Percentiles rank a stretch among this genome's conserved stretches.
Evolutionary conservation across 2,113 vertebrate genomes (phyloP).

Genomic region (Clarias macrocephalus): DNA sequence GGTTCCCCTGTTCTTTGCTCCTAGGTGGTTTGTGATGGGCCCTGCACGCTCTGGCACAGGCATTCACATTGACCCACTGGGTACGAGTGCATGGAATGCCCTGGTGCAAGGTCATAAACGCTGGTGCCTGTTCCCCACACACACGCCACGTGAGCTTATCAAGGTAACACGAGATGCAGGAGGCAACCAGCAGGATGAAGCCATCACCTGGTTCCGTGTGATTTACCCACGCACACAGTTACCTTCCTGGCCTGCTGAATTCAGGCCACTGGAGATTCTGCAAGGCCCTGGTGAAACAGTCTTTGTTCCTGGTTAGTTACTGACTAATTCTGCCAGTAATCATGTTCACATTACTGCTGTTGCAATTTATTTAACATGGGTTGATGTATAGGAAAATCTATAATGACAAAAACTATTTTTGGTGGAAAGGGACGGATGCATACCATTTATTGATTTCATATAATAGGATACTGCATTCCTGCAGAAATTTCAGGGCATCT

Average conservation of each 20-base stretch:
- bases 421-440: background rate
- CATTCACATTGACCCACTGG: slow-evolving; percentile 96
- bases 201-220: slow-evolving; percentile 95
- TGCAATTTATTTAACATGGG: background rate
- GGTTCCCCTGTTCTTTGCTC: background rate
- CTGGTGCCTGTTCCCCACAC: slow-evolving; percentile 97
- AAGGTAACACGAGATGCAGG: slow-evolving; percentile 96
- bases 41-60: slow-evolving; percentile 94
- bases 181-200: slow-evolving; percentile 97
- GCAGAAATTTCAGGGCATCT: background rate
- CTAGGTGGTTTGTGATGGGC: slow-evolving; percentile 98
- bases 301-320: slow-evolving; percentile 89
- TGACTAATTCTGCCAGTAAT: background rate
- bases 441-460: background rate
- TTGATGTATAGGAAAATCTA: background rate
- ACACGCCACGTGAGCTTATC: slow-evolving; percentile 94
- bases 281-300: slow-evolving; percentile 95
- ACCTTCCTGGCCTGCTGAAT: slow-evolving; percentile 88
- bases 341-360: background rate
- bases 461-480: background rate
- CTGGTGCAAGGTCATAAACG: slow-evolving; percentile 96
- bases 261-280: slow-evolving; percentile 91
- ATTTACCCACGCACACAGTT: slow-evolving; percentile 92
- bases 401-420: background rate
- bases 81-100: slow-evolving; percentile 97